Conservation (phyloP, 2,797 vertebrate species). For the Phoeniculus purpureus region DNA sequence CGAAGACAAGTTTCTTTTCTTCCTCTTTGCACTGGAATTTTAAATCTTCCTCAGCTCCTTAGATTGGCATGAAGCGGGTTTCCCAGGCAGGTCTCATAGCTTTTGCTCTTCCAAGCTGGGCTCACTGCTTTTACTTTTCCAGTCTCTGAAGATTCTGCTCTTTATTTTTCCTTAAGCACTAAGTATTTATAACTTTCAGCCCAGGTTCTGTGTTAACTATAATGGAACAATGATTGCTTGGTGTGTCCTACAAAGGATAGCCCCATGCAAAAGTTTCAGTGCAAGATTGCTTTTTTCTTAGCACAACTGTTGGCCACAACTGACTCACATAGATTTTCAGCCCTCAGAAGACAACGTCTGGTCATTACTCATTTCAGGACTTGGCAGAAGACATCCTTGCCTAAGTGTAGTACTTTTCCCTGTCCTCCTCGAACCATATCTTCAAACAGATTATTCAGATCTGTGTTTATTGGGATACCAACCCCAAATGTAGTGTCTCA, state of each 20-base stretch:
- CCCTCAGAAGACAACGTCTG: neutral
- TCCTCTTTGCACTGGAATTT: neutral
- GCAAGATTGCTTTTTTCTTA: neutral
- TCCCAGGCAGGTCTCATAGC: neutral
- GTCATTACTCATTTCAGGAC: neutral
- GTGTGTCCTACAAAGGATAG: neutral
- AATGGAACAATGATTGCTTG: neutral
- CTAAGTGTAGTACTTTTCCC: neutral
- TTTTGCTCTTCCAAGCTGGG: neutral
- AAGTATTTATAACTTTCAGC: neutral
- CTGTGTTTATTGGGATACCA: neutral
- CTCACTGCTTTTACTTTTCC: neutral
- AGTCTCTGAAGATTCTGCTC: neutral
- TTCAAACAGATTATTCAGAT: neutral
- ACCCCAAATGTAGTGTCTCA: neutral
- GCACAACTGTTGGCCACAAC: neutral
- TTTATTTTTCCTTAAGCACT: neutral
- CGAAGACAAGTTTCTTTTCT: fast-evolving
- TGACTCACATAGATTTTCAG: neutral
- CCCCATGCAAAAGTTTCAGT: fast-evolving
- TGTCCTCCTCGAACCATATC: neutral
- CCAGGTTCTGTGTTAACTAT: neutral
- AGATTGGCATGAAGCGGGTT: neutral
- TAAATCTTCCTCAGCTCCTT: neutral
- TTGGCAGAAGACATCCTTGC: neutral